Evolutionary conservation across 1,140 invertebrate genomes (phyloP), one percentile per base, ranked within the genome.

Genomic region (Zaprionus kolodkinae): DNA sequence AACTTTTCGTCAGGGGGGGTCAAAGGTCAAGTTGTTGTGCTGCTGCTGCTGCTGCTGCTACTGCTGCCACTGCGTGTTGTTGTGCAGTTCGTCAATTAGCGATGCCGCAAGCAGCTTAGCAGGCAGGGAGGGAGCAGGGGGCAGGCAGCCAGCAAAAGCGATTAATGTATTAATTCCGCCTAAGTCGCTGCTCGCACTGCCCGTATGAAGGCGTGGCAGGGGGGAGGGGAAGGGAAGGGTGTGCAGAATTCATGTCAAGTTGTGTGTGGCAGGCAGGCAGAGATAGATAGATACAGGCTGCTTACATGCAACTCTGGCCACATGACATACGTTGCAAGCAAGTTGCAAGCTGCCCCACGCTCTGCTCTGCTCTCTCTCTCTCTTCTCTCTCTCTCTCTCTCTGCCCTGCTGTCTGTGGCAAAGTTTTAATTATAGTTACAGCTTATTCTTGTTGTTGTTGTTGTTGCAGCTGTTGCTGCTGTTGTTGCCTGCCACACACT

Each of bases 401-500:
- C n/a, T 6, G 27, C 43, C 43, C 38, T 27, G 38, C 62, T 60
- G 69, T 54, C 61, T 60, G 62, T 61, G 33, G n/a, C 33, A 84
- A 86, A 87, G 69, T 83, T 87, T 83, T 88, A 87, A 87, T 88
- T 88, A 87, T 83, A 79, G 84, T 86, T 86, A 74, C 79, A 77
- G 76, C 70, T 79, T 72, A 57, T 25, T 48, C 64, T 56, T 72
- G 35, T 13, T 55, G 48, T 43, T 69, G 56, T 12, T 84, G 57
- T 10, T 72, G 35, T 6, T 5, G 27, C 0, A 10, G 33, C 33
- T 72, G 48, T 43, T 72, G 35, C 17, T 55, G 48, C 33, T 69
- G 66, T 12, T 84, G 54, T 10, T 72, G 35, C 33, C 6, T 35
- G 33, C 33, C 33, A n/a, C 38, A 40, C 6, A 43, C 40, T 45